Conservation (phyloP, 37 sponge, comb jelly and placozoan genomes). For the Bolinopsis microptera region DNA sequence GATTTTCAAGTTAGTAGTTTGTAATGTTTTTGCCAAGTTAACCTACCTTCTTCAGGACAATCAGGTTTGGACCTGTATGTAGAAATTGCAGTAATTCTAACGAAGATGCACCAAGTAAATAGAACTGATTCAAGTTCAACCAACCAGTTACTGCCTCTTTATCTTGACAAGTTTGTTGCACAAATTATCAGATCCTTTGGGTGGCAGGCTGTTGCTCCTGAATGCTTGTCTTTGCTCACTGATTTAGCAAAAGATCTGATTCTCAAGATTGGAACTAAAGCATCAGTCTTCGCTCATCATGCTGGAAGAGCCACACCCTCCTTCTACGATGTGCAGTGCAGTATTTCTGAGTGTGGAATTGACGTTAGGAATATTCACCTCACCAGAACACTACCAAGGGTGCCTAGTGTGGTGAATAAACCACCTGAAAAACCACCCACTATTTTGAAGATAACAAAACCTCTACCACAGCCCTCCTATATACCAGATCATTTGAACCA, state of each 20-base stretch:
- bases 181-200: conserved; percentile 18
- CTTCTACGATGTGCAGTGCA: conserved; percentile 6
- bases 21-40: too few species aligned
- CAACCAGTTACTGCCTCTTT: neutral
- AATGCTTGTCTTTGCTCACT: neutral
- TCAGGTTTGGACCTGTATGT: too few species aligned
- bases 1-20: too few species aligned
- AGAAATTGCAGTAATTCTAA: too few species aligned
- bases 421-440: conserved; percentile 29
- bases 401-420: neutral
- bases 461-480: neutral
- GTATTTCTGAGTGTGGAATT: conserved; percentile 25
- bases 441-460: neutral
- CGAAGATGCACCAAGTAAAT: neutral
- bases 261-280: neutral
- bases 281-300: conserved; percentile 1
- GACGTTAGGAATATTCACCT: neutral
- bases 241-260: conserved; percentile 1
- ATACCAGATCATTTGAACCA: conserved; percentile 26
- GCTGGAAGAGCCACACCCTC: conserved; percentile 18
- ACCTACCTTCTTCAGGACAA: too few species aligned
- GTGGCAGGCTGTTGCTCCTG: conserved; percentile 1
- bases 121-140: neutral
- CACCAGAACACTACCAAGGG: conserved; percentile 18
- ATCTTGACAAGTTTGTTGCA: conserved; percentile 38